Conservation (phyloP, 2,888 invertebrate genomes). For the Agrochola litura region DNA sequence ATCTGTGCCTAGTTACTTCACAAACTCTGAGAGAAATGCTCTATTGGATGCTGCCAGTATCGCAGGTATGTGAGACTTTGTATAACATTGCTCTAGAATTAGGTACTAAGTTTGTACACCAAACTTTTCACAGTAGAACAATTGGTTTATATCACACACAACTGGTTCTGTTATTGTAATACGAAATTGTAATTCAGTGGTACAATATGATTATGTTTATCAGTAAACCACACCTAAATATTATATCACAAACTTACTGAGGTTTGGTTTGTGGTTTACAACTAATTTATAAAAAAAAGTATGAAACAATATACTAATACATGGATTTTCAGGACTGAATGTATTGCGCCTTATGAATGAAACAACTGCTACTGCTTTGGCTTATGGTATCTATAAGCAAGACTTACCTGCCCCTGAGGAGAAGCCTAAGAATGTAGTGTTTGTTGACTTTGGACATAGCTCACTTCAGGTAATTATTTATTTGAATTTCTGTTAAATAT, state of each 20-base stretch:
- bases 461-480: slow-evolving; percentile 93
- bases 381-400: slow-evolving; percentile 99
- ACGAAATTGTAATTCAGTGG: slow-evolving; percentile 11
- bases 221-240: slow-evolving; percentile 3
- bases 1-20: slow-evolving; percentile 98
- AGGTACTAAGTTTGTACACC: not conserved
- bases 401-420: slow-evolving; percentile 97
- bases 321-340: slow-evolving; percentile 92
- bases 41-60: slow-evolving; percentile 97
- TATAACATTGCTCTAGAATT: not conserved
- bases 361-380: slow-evolving; percentile 98
- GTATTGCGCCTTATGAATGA: slow-evolving; percentile 99
- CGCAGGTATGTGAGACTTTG: slow-evolving; percentile 90
- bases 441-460: slow-evolving; percentile 99
- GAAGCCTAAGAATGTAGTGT: slow-evolving; percentile 97
- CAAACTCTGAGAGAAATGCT: slow-evolving; percentile 98
- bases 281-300: slow-evolving; percentile 2
- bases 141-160: slow-evolving; percentile 3
- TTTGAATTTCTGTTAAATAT: not conserved
- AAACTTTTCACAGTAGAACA: not conserved
- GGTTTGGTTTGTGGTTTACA: slow-evolving; percentile 11
- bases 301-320: not conserved
- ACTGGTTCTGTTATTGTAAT: not conserved
- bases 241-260: slow-evolving; percentile 11
- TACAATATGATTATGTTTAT: slow-evolving; percentile 17